Percentiles rank a stretch among this genome's conserved stretches.
Evolutionary conservation across 2,113 vertebrate genomes (phyloP).

Genomic region (Numenius arquata): DNA sequence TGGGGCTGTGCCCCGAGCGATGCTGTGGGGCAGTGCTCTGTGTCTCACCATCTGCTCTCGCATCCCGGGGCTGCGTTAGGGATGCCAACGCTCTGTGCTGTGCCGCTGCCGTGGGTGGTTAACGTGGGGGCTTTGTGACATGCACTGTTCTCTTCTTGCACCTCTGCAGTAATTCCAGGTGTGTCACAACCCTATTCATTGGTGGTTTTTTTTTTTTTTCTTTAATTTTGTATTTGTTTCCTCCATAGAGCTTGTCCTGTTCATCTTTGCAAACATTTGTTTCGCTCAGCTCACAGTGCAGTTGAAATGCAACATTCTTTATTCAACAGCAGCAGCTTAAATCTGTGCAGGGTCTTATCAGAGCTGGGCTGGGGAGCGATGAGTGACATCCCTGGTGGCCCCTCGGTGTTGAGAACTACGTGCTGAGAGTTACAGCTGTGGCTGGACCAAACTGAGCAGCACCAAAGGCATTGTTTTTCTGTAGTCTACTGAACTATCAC

Average conservation of each 20-base stretch:
- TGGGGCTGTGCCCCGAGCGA: not conserved
- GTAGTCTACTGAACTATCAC: not conserved
- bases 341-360: not conserved
- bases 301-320: not conserved
- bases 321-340: not conserved
- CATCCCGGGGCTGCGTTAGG: not conserved
- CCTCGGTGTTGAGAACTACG: rapidly evolving
- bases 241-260: not conserved
- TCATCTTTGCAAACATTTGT: not conserved
- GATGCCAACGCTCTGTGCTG: not conserved
- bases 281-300: not conserved
- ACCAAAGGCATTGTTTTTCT: not conserved
- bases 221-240: not conserved
- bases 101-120: not conserved
- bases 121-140: not conserved
- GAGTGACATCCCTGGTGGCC: not conserved
- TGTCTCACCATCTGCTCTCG: not conserved
- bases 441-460: not conserved
- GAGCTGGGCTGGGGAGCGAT: not conserved
- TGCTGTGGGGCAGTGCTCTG: not conserved
- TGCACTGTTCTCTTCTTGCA: not conserved
- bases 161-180: not conserved
- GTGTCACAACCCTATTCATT: rapidly evolving
- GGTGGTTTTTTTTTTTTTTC: too few species aligned
- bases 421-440: not conserved